Evolutionary conservation across 2,888 invertebrate genomes (phyloP), one percentile per base, ranked within the genome.

Genomic region (Netelia melanura): DNA sequence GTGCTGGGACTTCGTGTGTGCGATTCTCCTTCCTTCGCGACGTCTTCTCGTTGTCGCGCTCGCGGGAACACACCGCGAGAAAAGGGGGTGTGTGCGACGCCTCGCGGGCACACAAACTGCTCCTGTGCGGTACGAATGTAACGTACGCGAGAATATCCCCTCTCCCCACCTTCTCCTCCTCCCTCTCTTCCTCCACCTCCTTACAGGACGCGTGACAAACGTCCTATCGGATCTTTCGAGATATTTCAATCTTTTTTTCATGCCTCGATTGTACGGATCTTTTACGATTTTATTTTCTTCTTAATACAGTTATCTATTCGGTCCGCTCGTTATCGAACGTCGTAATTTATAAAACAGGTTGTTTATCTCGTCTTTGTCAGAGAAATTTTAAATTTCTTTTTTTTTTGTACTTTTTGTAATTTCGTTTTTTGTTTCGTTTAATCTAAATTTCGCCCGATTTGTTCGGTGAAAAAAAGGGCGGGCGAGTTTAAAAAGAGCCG

Each of bases 301-400:
- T 90, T 91, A 92, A 92, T 92, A 93, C 92, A 92, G 91, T 93
- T 93, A 93, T 92, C 92, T 92, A 90, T 91, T 90, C 88, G 86
- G 87, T 86, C 88, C 23, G 25, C 88, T 81, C 81, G 87, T 85
- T 92, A 93, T 93, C 91, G 87, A 58, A 58, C 17, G n/a, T 21
- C 17, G 9, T 58, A 58, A 58, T 58, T 21, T 58, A 21, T 58
- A 56, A 14, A 21, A 3, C 21, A 23, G 9, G 21, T 17, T 23
- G 3, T 9, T 58, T 58, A 8, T 38, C 67, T 77, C 79, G 56
- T 30, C 78, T 21, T 61, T 71, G 68, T 25, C 30, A 17, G 52
- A 3, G 17, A 14, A 30, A 30, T 30, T 30, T 3, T 2, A 21
- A 30, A 6, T 6, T 62, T 14, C 65, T 64, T 64, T 72, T 78